A percentile compares a stretch with the other conserved stretches of the same genome.
These are phyloP conservation scores for Glomeris marginata DNA, from an alignment of 2,888 invertebrate species.

Conservation along the genomic window DNA sequence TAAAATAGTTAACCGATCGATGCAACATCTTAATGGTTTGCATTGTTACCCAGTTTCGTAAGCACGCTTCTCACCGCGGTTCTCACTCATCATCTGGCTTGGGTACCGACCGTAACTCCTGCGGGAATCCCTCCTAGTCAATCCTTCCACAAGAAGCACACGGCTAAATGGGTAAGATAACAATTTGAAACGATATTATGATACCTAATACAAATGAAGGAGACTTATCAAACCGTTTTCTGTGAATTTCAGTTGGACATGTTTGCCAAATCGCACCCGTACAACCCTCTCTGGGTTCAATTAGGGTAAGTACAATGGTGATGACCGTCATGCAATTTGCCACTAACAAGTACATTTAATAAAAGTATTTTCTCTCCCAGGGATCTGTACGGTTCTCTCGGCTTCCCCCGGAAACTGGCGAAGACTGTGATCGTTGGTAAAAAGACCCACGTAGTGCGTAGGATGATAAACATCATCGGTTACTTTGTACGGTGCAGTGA, in stretches of 20 bases:
- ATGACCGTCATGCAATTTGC: conserved; percentile 3
- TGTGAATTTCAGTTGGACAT: conserved; percentile 31
- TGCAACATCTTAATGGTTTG: too few relatives aligned
- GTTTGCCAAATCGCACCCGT: conserved; percentile 47
- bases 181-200: too few relatives aligned
- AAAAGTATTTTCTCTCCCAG: conserved; percentile 20
- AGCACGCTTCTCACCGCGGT: conserved; percentile 77
- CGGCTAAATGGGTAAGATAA: conserved; percentile 30
- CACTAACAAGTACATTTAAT: background rate
- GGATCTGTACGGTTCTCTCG: conserved; percentile 72
- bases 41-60: conserved; percentile 55
- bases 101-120: conserved; percentile 62
- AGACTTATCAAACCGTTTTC: background rate
- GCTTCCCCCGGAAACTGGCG: conserved; percentile 56
- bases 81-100: conserved; percentile 75
- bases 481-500: conserved; percentile 76
- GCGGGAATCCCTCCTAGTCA: conserved; percentile 29
- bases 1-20: too few relatives aligned
- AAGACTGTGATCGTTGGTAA: conserved; percentile 54
- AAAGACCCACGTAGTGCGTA: conserved; percentile 49
- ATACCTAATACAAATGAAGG: background rate
- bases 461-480: conserved; percentile 58
- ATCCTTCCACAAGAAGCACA: conserved; percentile 30
- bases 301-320: conserved; percentile 44
- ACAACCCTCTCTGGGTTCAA: conserved; percentile 83